phyloP scores from a whole-genome alignment of 2,797 vertebrate genomes.

The Threskiornis aethiopicus region DNA sequence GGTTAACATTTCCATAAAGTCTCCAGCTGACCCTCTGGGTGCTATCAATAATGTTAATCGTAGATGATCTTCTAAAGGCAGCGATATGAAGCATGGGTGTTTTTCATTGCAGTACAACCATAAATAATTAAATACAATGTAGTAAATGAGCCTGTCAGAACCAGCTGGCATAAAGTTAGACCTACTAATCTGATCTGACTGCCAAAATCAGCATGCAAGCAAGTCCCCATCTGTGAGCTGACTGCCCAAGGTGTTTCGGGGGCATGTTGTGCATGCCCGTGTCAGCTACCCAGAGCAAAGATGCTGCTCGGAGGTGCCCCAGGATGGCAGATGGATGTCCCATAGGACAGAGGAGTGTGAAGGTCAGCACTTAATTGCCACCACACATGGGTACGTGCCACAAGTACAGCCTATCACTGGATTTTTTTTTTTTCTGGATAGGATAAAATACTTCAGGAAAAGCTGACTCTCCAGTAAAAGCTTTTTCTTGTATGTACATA shows the following conservation, averaged over 20 bases:
- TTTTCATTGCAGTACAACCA: not conserved
- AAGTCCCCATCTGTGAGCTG: not conserved
- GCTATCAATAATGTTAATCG: not conserved
- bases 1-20: not conserved
- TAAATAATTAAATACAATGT: slow-evolving; percentile 22
- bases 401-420: not conserved
- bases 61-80: not conserved
- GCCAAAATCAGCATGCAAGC: not conserved
- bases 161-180: not conserved
- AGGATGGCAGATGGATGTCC: not conserved
- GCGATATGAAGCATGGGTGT: fast-evolving
- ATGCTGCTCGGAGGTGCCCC: not conserved
- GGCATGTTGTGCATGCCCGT: fast-evolving
- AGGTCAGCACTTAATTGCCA: not conserved
- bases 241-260: not conserved
- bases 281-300: not conserved
- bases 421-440: not conserved
- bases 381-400: fast-evolving
- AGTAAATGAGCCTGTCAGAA: slow-evolving; percentile 6
- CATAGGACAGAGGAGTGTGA: not conserved
- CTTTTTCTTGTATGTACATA: not conserved
- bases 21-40: not conserved
- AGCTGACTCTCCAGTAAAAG: not conserved
- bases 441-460: not conserved
- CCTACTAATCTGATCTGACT: not conserved